A percentile compares a stretch with the other conserved stretches of the same genome.
These are phyloP conservation scores for Yponomeuta evonymella DNA, from an alignment of 2,888 invertebrate species.

Conservation along the genomic window DNA sequence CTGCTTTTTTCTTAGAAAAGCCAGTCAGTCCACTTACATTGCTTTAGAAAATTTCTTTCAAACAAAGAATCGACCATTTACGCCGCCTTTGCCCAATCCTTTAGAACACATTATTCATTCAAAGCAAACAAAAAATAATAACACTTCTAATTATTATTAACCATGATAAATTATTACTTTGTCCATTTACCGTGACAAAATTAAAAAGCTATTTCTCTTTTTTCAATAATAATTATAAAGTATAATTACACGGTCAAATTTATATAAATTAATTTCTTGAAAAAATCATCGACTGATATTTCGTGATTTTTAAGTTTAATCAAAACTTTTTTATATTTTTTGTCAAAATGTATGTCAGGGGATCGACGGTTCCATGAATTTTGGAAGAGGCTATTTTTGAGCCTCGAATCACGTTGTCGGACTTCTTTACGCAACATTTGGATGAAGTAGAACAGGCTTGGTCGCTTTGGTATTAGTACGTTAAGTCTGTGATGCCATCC, in stretches of 20 bases:
- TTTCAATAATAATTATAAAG: neutral
- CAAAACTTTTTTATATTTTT: conserved; percentile 4
- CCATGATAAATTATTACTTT: neutral
- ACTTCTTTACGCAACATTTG: too few species aligned
- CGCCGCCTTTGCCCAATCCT: too few species aligned
- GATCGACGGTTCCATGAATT: neutral
- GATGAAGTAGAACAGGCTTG: too few species aligned
- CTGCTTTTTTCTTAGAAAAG: too few species aligned
- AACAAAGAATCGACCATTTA: too few species aligned
- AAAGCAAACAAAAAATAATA: too few species aligned
- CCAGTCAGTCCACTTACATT: too few species aligned
- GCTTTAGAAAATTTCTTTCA: too few species aligned
- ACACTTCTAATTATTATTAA: neutral
- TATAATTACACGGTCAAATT: neutral
- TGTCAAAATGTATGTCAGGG: neutral
- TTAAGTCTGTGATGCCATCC: too few species aligned
- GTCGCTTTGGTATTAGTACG: too few species aligned
- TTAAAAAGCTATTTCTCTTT: neutral
- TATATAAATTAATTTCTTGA: conserved; percentile 7
- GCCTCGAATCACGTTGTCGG: too few species aligned
- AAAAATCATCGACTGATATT: conserved; percentile 3
- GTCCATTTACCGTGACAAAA: neutral
- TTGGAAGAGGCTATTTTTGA: neutral
- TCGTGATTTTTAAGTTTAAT: neutral
- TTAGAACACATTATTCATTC: too few species aligned